Evolutionary conservation across 2,888 invertebrate genomes (phyloP).

Genomic region (Sialis fuliginosa): DNA sequence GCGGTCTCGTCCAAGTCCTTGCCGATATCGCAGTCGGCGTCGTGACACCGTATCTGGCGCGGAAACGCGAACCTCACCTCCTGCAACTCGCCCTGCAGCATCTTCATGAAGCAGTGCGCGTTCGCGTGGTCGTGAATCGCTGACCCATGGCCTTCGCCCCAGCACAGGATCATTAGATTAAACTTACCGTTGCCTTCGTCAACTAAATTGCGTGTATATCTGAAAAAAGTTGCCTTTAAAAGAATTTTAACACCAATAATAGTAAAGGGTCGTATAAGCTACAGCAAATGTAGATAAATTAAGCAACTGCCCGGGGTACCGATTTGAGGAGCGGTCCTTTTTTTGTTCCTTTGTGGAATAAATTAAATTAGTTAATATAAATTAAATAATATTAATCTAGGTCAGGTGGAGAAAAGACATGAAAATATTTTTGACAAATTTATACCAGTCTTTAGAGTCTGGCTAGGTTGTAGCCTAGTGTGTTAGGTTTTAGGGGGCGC

Average conservation of each 20-base stretch:
- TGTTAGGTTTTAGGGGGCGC: no score
- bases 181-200: slow-evolving; percentile 94
- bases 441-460: no score
- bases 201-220: slow-evolving; percentile 91
- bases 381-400: neutral
- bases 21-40: slow-evolving; percentile 17
- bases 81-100: slow-evolving; percentile 62
- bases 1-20: neutral
- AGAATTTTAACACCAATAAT: no score
- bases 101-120: slow-evolving; percentile 96
- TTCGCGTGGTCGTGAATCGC: slow-evolving; percentile 93
- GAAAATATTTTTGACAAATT: no score
- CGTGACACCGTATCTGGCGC: slow-evolving; percentile 22
- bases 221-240: no score
- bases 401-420: neutral
- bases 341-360: neutral
- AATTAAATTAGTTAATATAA: neutral
- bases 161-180: slow-evolving; percentile 94
- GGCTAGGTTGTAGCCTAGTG: no score
- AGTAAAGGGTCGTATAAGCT: neutral
- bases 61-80: slow-evolving; percentile 82
- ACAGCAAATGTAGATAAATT: neutral
- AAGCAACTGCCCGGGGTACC: neutral
- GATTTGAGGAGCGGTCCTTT: neutral
- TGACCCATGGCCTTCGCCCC: slow-evolving; percentile 91